A percentile compares a stretch with the other conserved stretches of the same genome.
Evolutionary conservation across 2,797 vertebrate species (phyloP).

Genomic region (Lagodon rhomboides): DNA sequence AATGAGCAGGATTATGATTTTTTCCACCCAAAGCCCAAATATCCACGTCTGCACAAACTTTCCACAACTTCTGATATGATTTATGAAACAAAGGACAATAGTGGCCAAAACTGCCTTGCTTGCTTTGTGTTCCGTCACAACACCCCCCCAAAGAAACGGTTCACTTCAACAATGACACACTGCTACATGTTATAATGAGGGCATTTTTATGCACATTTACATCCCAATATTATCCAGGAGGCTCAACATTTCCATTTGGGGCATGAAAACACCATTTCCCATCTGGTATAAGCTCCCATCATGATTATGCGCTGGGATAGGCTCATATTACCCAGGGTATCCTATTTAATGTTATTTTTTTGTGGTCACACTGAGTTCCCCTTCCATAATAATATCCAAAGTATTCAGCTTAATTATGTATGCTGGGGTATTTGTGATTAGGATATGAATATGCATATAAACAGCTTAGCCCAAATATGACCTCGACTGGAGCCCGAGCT

Average conservation of each 20-base stretch:
- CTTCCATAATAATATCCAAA: conserved; percentile 57
- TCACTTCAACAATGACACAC: conserved; percentile 11
- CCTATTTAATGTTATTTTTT: conserved; percentile 44
- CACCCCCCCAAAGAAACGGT: neutral
- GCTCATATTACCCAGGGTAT: conserved; percentile 52
- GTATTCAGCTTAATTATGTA: conserved; percentile 64
- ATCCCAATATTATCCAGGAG: conserved; percentile 43
- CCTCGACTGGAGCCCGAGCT: conserved; percentile 53
- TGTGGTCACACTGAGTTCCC: conserved; percentile 50
- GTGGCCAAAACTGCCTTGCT: neutral
- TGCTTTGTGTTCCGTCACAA: conserved; percentile 5
- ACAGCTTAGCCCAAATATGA: conserved; percentile 70
- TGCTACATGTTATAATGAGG: conserved; percentile 27
- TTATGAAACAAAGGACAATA: conserved; percentile 12
- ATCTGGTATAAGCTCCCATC: conserved; percentile 55
- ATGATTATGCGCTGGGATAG: conserved; percentile 38
- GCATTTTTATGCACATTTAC: conserved; percentile 40
- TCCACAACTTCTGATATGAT: conserved; percentile 3
- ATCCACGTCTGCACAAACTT: conserved; percentile 3
- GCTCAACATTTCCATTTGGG: conserved; percentile 47
- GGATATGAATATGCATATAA: conserved; percentile 75
- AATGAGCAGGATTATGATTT: conserved; percentile 24
- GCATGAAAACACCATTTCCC: conserved; percentile 54
- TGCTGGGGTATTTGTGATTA: conserved; percentile 64
- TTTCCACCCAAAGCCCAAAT: conserved; percentile 15